These are phyloP conservation scores for Hyalella azteca DNA, from an alignment of 2,888 invertebrate species.

Conservation along the genomic window DNA sequence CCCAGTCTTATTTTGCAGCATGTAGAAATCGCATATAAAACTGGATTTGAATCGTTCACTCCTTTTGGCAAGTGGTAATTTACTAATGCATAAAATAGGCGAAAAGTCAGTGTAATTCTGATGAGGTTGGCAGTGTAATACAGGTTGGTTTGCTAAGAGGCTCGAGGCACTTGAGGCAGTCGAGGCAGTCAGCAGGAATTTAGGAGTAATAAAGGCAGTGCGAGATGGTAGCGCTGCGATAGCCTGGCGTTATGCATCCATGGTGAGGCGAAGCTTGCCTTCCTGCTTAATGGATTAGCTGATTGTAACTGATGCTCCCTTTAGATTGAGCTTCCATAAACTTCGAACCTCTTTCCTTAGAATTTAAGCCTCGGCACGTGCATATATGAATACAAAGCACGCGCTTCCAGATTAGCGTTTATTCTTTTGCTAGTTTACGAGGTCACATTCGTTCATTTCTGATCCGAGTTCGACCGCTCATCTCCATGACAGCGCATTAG, in stretches of 20 bases:
- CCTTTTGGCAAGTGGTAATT: no score
- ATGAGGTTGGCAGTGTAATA: no score
- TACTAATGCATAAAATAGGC: no score
- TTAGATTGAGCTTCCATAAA: conserved; percentile 24
- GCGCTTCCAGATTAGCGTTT: not conserved
- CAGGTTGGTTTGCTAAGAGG: no score
- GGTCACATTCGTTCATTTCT: conserved; percentile 27
- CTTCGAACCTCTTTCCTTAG: not conserved
- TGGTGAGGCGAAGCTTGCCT: not conserved
- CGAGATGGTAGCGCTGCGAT: not conserved
- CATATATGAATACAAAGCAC: conserved; percentile 4
- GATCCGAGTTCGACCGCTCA: not conserved
- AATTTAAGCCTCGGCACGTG: not conserved
- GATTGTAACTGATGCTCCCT: conserved; percentile 14
- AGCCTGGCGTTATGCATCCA: no score
- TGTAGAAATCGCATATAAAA: no score
- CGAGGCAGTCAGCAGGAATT: no score
- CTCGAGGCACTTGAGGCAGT: no score
- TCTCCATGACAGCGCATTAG: conserved; percentile 21
- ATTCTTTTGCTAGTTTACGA: conserved; percentile 15
- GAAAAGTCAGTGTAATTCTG: no score
- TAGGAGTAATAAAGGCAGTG: conserved; percentile 17
- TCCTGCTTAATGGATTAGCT: conserved; percentile 15
- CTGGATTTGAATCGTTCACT: no score
- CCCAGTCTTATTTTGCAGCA: no score